Evolutionary conservation across 2,113 vertebrate genomes (phyloP), one percentile per base, ranked within the genome.

Genomic region (Clarias macrocephalus): DNA sequence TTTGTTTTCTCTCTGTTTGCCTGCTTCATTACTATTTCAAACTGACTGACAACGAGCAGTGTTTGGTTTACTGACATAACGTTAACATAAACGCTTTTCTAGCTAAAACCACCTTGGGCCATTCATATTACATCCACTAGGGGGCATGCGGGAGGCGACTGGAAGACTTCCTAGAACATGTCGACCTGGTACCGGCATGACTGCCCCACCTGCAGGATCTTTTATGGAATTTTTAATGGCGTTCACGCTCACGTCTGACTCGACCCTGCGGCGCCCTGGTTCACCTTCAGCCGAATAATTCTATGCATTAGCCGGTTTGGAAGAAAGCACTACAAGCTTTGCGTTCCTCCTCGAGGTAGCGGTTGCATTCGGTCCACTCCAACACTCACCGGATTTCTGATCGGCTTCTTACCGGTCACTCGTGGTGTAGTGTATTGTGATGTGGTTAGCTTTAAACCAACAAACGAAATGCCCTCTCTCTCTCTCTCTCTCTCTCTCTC

Each of bases 221-320:
- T 19, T 25, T 72, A 28, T 30, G 66, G 66, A 70, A 30, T 30
- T 70, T 37, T 21, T 75, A 12, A 13, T 9, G 11, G 15, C 21
- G 48, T 9, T 42, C 19, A 63, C 62, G 25, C 62, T 15, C 62
- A 63, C 60, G 23, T 33, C 57, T 60, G 3, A 72, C 12, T 60
- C 13, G 10, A 75, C 62, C 23, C 15, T n/a, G 13, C 52, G 0
- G 60, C 8, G 18, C 12, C 52, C 11, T 25, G 11, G 57, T 30
- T 48, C 54, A 30, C 12, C 10, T 52, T 9, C 4, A 37, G 18
- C 79, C 0, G 56, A 33, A 60, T 33, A 5, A 94, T 96, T 95
- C 96, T 97, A 96, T 97, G 97, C 96, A 97, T 97, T 96, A 96
- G 96, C 96, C 96, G 96, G 96, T 96, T 96, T 96, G 97, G 97